These are phyloP conservation scores for Vanessa cardui DNA, from an alignment of 2,888 invertebrate species.

Conservation along the genomic window DNA sequence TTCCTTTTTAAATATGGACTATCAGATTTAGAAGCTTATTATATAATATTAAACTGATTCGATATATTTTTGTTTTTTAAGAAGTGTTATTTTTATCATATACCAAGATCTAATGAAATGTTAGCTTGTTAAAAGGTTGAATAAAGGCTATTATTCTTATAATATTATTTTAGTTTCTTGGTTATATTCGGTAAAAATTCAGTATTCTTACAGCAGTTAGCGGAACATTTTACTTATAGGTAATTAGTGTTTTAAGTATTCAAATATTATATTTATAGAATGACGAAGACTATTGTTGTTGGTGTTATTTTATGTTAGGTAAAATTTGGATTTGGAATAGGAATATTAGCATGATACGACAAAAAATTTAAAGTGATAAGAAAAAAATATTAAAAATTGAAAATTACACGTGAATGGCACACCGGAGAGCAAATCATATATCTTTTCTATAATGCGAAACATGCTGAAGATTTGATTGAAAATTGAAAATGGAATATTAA, in stretches of 20 bases:
- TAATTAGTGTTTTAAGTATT: too few relatives aligned
- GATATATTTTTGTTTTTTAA: too few relatives aligned
- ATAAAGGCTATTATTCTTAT: too few relatives aligned
- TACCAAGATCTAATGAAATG: too few relatives aligned
- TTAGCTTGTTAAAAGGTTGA: too few relatives aligned
- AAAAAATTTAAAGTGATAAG: slow-evolving; percentile 3
- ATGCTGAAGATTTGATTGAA: slow-evolving; percentile 21
- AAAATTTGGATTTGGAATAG: slow-evolving; percentile 28
- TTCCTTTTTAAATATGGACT: background rate
- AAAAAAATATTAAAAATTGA: slow-evolving; percentile 11
- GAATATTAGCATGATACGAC: slow-evolving; percentile 27
- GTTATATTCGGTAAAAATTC: too few relatives aligned
- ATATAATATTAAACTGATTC: too few relatives aligned
- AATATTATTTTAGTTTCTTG: too few relatives aligned
- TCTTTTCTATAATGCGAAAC: slow-evolving; percentile 16
- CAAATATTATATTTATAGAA: slow-evolving; percentile 1
- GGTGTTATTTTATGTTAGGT: slow-evolving; percentile 5
- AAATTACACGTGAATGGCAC: slow-evolving; percentile 15
- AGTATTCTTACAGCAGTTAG: too few relatives aligned
- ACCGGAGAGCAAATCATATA: slow-evolving; percentile 16
- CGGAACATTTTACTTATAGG: too few relatives aligned
- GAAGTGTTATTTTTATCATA: too few relatives aligned
- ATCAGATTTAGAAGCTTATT: too few relatives aligned
- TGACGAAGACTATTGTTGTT: slow-evolving; percentile 29
- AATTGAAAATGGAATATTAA: slow-evolving; percentile 1